Evolutionary conservation across 2,113 vertebrate genomes (phyloP).

Genomic region (Motacilla tschutschensis): DNA sequence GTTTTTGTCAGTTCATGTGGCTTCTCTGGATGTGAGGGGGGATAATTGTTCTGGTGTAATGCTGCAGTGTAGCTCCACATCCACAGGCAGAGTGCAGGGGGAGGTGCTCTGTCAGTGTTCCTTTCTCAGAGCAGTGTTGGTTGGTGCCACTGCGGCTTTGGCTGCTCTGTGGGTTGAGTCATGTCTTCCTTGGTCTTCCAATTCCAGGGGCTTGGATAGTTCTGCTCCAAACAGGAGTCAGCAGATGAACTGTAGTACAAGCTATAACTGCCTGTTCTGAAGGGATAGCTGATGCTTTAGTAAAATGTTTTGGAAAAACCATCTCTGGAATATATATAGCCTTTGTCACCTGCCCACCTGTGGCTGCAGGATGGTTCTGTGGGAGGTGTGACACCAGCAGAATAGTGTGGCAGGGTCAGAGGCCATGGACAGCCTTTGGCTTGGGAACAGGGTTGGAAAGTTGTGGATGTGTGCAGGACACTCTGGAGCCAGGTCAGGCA

Average conservation of each 20-base stretch:
- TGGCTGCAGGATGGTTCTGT: neutral
- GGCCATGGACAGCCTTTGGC: neutral
- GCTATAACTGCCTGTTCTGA: neutral
- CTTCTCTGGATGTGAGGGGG: neutral
- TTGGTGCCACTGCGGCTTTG: rapidly evolving
- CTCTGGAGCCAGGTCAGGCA: rapidly evolving
- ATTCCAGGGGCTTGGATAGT: rapidly evolving
- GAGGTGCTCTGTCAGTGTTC: neutral
- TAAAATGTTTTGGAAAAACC: neutral
- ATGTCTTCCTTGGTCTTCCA: neutral
- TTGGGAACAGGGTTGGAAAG: neutral
- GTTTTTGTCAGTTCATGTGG: rapidly evolving
- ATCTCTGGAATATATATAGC: neutral
- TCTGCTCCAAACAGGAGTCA: neutral
- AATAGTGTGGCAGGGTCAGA: rapidly evolving
- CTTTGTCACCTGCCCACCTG: neutral
- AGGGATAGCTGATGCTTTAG: neutral
- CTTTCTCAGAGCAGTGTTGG: neutral
- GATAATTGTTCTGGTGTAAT: neutral
- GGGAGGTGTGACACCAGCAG: neutral
- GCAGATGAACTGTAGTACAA: neutral
- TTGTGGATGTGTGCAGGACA: no score
- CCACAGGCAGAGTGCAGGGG: neutral
- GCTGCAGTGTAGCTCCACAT: rapidly evolving
- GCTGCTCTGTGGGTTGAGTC: neutral